These are phyloP conservation scores for Sinopyrophorus schimmeli DNA, from an alignment of 2,888 invertebrate genomes.

Conservation along the genomic window DNA sequence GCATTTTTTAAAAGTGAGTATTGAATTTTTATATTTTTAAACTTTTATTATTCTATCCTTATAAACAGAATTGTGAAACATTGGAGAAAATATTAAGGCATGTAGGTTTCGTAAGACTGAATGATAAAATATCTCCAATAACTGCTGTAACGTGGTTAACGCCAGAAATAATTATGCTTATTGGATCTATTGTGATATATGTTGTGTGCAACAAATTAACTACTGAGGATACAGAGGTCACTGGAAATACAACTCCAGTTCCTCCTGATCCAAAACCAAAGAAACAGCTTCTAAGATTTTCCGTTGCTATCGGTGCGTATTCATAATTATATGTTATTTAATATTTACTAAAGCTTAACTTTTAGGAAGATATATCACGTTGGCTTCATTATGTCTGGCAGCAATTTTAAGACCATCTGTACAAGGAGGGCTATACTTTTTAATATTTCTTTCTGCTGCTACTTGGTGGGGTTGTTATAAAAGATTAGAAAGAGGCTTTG, in stretches of 20 bases:
- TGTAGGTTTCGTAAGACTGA: constrained; percentile 69
- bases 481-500: constrained; percentile 76
- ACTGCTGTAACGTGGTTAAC: constrained; percentile 72
- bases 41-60: constrained; percentile 7
- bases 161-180: constrained; percentile 72
- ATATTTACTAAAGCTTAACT: too few relatives aligned
- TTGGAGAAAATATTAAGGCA: constrained; percentile 67
- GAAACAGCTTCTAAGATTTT: constrained; percentile 36
- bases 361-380: constrained; percentile 68
- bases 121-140: constrained; percentile 60
- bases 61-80: constrained; percentile 53
- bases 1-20: constrained; percentile 55
- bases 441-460: constrained; percentile 80
- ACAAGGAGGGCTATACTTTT: constrained; percentile 82
- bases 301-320: constrained; percentile 44
- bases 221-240: constrained; percentile 28
- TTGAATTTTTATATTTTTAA: neutral
- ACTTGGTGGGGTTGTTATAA: constrained; percentile 87
- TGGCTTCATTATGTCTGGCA: constrained; percentile 69
- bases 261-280: constrained; percentile 25
- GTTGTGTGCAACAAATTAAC: constrained; percentile 56
- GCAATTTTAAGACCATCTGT: constrained; percentile 82
- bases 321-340: too few relatives aligned
- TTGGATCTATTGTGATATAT: constrained; percentile 58
- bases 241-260: constrained; percentile 28